Evolutionary conservation across 2,113 vertebrate species (phyloP).

Genomic region (Orthochromis indermauri): DNA sequence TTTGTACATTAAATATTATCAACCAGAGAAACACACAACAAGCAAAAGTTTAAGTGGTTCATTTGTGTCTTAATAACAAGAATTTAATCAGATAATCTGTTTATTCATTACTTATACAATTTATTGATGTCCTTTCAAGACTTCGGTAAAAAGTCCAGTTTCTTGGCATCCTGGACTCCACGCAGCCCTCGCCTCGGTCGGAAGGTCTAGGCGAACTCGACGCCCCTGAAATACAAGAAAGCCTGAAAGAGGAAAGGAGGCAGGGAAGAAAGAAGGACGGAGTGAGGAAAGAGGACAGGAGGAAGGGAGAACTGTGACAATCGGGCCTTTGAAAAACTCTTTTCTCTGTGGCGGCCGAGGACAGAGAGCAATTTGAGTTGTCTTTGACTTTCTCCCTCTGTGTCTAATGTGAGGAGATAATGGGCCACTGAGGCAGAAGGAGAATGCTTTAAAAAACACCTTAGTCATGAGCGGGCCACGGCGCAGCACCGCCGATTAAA

Average conservation of each 20-base stretch:
- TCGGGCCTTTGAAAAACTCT: conserved; percentile 28
- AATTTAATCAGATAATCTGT: neutral
- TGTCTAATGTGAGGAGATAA: conserved; percentile 45
- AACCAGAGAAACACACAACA: neutral
- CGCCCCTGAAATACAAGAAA: conserved; percentile 29
- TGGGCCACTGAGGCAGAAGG: conserved; percentile 20
- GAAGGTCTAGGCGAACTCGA: conserved; percentile 9
- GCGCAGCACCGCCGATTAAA: conserved; percentile 20
- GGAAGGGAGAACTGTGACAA: conserved; percentile 25
- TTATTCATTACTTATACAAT: neutral
- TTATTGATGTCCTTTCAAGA: neutral
- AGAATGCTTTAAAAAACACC: conserved; percentile 37
- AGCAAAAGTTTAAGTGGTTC: neutral
- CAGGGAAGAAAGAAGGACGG: neutral
- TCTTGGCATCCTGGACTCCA: neutral
- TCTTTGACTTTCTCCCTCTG: neutral
- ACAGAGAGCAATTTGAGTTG: neutral
- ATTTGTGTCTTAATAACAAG: neutral
- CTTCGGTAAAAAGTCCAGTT: neutral
- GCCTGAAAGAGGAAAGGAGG: neutral
- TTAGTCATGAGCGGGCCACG: conserved; percentile 27
- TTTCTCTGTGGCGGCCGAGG: conserved; percentile 3
- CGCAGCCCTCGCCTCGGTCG: neutral
- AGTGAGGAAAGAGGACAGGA: neutral
- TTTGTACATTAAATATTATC: neutral